Evolutionary conservation across 2,888 invertebrate genomes (phyloP).

Genomic region (Amiota communis): DNA sequence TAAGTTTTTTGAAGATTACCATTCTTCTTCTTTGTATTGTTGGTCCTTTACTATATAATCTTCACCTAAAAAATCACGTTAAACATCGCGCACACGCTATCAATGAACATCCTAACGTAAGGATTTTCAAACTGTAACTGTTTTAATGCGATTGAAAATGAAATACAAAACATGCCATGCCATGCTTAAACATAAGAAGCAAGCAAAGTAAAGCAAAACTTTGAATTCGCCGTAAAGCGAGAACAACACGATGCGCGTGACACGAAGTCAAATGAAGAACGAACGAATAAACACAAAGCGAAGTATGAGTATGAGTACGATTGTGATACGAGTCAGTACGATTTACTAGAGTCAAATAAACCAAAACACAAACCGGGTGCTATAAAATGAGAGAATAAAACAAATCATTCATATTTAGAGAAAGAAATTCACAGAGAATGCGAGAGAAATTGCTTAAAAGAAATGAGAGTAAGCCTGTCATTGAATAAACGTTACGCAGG

Average conservation of each 20-base stretch:
- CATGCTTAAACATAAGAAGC: not conserved
- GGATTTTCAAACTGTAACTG: constrained; percentile 66
- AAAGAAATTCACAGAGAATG: not conserved
- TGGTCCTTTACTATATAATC: too few relatives aligned
- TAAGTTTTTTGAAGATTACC: too few relatives aligned
- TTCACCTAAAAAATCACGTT: not conserved
- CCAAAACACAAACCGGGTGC: too few relatives aligned
- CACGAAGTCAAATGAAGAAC: not conserved
- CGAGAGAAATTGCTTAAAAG: not conserved
- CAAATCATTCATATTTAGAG: not conserved
- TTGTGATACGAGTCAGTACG: constrained; percentile 31
- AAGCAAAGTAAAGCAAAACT: not conserved
- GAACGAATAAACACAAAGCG: too few relatives aligned
- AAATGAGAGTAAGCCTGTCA: not conserved
- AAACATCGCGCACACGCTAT: constrained; percentile 44
- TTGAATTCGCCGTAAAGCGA: constrained; percentile 1
- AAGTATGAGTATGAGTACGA: constrained; percentile 39
- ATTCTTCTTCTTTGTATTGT: not conserved
- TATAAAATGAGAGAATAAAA: too few relatives aligned
- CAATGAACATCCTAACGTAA: constrained; percentile 59
- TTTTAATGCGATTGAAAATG: constrained; percentile 47
- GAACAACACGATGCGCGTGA: not conserved
- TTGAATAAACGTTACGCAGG: constrained; percentile 33
- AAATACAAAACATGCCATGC: constrained; percentile 11
- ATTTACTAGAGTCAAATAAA: not conserved